Base-by-base conservation (phyloP, 2,888 invertebrate genomes). In the Mylabris sibirica region DNA sequence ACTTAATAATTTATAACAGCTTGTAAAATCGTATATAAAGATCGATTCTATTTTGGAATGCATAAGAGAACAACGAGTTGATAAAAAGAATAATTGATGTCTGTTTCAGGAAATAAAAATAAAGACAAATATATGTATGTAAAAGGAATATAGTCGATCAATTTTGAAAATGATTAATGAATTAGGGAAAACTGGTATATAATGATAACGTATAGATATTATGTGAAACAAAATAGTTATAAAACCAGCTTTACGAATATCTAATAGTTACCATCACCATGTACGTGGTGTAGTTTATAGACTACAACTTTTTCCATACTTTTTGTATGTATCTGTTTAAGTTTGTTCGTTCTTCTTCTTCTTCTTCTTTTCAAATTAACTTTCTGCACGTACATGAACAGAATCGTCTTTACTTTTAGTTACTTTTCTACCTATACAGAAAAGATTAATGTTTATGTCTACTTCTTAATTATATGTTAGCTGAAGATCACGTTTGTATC, bases 391-490 rank as follows among this genome's bases (percentile, higher is more conserved):
- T 78, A 76, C 65, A 63, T n/a, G 20, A 20, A 49, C 24, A 24
- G 24, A 57, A 57, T 57, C 22, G 57, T 24, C 57, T 57, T 12
- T 53, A 53, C 30, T 30, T 44, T 9, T 49, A 49, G 24, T 57
- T 57, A 57, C 57, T 24, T 57, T 57, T 53, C 17, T 44, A 44
- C 8, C n/a, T 41, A 41, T 41, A 63, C 72, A 65, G 72, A 71
- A 65, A 76, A 76, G 77, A 77, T 76, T 76, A 73, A 78, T 77
- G 77, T 77, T 77, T 75, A 76, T 77, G 77, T 77, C 75, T 77
- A 78, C 78, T 78, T 77, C 78, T 78, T 77, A 78, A 78, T 78
- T 78, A 78, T 76, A 71, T 71, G 74, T 75, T 74, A 71, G 73
- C 71, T 74, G 67, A 71, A 73, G 67, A 71, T 60, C 66, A 70